Base-by-base conservation (phyloP, 2,888 invertebrate species). In the Lysandra bellargus region DNA sequence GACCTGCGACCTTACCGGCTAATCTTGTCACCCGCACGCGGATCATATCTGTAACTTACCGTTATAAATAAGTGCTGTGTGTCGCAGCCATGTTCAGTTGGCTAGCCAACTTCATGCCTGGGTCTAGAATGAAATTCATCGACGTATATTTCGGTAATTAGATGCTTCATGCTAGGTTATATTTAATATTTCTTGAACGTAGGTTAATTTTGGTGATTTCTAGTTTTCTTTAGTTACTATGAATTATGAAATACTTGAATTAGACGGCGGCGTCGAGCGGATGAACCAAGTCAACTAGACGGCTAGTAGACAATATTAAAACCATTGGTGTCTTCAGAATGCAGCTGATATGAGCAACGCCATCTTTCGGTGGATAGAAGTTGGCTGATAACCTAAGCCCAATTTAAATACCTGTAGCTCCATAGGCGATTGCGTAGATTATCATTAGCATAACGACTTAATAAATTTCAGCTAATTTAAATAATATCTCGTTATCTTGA, bases 1-100 rank as follows among this genome's bases (percentile, higher is more conserved):
- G 69, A 69, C 69, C 69, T 69, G 69, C 69, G 69, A 69, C 69
- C 69, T 69, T 33, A 69, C 33, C 33, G 30, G 69, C 69, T 69
- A 33, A 37, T 69, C 69, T 69, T 69, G 69, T 33, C 69, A 69
- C 69, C 33, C 69, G 69, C 69, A 33, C 69, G 30, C 69, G 69
- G 69, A 37, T 69, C 33, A 69, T 69, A 69, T 69, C 69, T 14
- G 12, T 37, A 69, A 69, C 14, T 69, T 33, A 64, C 69, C 33
- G 33, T 14, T 37, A 33, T 33, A 33, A 14, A 12, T 9, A 30
- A 30, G 33, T 69, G 33, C 69, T 69, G 9, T 57, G 2, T 40
- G 40, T 53, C 40, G 14, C 3, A 57, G 53, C 14, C 17, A 57
- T 57, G 53, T 57, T 57, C 17, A 57, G 3, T 57, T 57, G 4